Conservation (phyloP, 2,888 invertebrate genomes). For the Xanthorhoe spadicearia region DNA sequence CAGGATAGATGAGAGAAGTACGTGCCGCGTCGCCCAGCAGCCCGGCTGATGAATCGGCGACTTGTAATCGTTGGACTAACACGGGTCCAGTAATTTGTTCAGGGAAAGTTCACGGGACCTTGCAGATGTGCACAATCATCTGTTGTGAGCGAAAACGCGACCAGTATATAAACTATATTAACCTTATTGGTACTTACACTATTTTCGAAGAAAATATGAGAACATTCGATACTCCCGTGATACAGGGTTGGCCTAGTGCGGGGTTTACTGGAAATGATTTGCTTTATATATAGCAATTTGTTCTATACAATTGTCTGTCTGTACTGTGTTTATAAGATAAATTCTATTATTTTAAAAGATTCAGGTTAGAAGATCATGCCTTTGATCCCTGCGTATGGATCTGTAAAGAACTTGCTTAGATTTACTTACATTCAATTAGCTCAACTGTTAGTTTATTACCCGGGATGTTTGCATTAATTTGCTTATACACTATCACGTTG, state of each 20-base stretch:
- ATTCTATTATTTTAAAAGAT: background rate
- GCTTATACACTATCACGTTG: background rate
- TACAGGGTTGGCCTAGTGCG: no score
- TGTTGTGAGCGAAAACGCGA: conserved; percentile 60
- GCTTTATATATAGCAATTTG: no score
- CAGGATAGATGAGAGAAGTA: conserved; percentile 75
- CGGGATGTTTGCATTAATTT: background rate
- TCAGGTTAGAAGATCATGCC: conserved; percentile 1
- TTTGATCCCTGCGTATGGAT: conserved; percentile 10
- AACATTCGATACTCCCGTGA: conserved; percentile 16
- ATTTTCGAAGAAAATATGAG: conserved; percentile 23
- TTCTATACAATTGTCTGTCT: no score
- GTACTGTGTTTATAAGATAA: no score
- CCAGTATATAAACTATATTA: conserved; percentile 48
- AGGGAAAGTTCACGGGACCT: conserved; percentile 59
- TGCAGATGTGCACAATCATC: conserved; percentile 72
- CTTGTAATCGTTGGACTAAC: conserved; percentile 81
- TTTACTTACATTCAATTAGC: conserved; percentile 11
- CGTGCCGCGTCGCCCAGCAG: conserved; percentile 71
- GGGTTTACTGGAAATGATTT: no score
- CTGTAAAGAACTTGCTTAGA: conserved; percentile 4
- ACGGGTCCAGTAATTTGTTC: conserved; percentile 76
- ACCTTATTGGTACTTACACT: conserved; percentile 28
- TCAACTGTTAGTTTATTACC: conserved; percentile 10
- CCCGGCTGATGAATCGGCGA: conserved; percentile 75